Base-by-base conservation (phyloP, 2,888 invertebrate species). In the Lepas anatifera region DNA sequence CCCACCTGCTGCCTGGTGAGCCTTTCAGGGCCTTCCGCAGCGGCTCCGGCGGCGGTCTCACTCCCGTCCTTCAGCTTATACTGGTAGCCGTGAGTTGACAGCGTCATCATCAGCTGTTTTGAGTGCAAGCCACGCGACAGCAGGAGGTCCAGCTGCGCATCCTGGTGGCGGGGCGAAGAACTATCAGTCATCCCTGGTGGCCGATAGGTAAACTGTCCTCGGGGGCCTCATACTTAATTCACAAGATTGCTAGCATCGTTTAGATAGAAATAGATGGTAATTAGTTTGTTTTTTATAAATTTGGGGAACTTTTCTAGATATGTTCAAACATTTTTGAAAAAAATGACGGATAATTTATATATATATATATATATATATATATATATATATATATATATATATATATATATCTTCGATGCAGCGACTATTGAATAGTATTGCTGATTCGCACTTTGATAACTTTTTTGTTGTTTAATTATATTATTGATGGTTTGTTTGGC, bases 91-190 rank as follows among this genome's bases (percentile, higher is more conserved):
- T 85, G 86, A 0, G 87, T 86, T 0, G 90, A 89, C 0, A 89
- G 79, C 3, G 89, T 86, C 76, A 90, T 84, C 27, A 90, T 83
- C 35, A 91, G 77, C 79, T 89, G 89, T 27, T 86, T 83, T 67
- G 86, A 81, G 25, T 87, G 86, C n/a, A 87, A 85, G 71, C 90
- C 87, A 66, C 89, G 82, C 32, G 89, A 88, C 0, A 84, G 84
- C 11, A 87, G 85, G 70, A 90, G 81, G 78, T 90, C 89, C 68
- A 89, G 86, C 67, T 89, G 83, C 66, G 89, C 89, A 78, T 90
- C 89, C 88, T 88, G 79, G 27, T 13, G 50, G 50, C 25, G 27
- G 22, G 46, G 2, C 41, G 41, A 1, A 41, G 41, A 16, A 16
- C 41, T 10, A 4, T 10, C 41, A 41, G 4, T n/a, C n/a, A n/a